Percentiles rank a stretch among this genome's conserved stretches.
These are phyloP conservation scores for Otolemur crassicaudatus DNA, from an alignment of 2,797 vertebrate species.

Conservation along the genomic window DNA sequence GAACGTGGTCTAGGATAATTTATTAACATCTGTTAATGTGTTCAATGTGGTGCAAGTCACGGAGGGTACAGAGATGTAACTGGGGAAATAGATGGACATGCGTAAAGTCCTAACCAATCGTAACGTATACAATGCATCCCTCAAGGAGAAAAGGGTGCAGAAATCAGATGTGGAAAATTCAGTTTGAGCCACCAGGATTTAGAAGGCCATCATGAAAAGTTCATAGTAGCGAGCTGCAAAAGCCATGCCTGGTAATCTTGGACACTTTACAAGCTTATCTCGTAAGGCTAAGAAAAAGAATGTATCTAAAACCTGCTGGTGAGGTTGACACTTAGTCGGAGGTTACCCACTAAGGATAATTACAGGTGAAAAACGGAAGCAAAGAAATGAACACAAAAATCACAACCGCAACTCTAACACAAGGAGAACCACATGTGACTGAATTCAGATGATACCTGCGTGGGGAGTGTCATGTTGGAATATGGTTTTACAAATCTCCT, in stretches of 20 bases:
- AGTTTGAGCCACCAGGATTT: neutral
- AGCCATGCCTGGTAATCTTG: neutral
- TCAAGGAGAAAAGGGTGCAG: neutral
- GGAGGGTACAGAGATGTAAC: neutral
- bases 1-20: conserved; percentile 43
- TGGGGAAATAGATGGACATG: neutral
- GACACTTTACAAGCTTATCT: neutral
- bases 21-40: neutral
- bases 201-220: neutral
- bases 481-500: neutral
- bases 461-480: neutral
- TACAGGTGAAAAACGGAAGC: neutral
- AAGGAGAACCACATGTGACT: neutral
- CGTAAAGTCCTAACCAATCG: neutral
- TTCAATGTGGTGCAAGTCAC: neutral
- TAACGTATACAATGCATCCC: neutral
- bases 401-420: neutral
- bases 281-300: neutral
- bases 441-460: neutral
- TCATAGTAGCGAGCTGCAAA: neutral
- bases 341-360: neutral
- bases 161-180: neutral
- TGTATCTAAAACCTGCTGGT: neutral
- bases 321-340: neutral
- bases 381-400: conserved; percentile 22